Conservation (phyloP, 1,140 invertebrate genomes). For the Drosophila mojavensis region DNA sequence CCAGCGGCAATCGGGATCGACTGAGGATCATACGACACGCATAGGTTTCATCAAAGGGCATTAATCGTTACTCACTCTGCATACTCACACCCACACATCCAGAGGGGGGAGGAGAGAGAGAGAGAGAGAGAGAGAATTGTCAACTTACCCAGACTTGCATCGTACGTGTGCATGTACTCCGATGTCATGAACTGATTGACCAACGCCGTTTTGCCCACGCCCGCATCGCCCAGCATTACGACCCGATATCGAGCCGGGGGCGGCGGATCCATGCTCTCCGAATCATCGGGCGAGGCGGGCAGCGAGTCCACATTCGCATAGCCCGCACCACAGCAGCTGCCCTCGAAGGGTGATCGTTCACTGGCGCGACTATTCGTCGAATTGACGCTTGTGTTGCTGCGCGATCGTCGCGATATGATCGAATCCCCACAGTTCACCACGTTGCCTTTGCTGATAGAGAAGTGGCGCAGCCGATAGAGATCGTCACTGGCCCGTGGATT, state of each 20-base stretch:
- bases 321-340: constrained; percentile 92
- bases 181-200: constrained; percentile 97
- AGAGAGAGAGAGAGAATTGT: background rate
- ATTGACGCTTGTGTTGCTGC: constrained; percentile 93
- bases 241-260: constrained; percentile 87
- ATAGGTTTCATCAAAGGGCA: constrained; percentile 63
- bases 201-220: constrained; percentile 94
- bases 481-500: constrained; percentile 92
- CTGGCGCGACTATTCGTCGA: constrained; percentile 91
- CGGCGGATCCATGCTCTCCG: constrained; percentile 84
- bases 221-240: constrained; percentile 92
- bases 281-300: constrained; percentile 86
- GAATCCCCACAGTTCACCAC: constrained; percentile 96
- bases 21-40: constrained; percentile 57
- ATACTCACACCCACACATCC: background rate
- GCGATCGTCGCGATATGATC: constrained; percentile 91
- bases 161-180: constrained; percentile 96
- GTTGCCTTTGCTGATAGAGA: constrained; percentile 93
- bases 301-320: constrained; percentile 89
- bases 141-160: constrained; percentile 91
- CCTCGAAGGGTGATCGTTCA: constrained; percentile 92
- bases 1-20: constrained; percentile 59
- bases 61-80: constrained; percentile 53
- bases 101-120: background rate
- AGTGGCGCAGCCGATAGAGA: constrained; percentile 93